Evolutionary conservation across 2,797 vertebrate genomes (phyloP).

Genomic region (Enteromius fasciolatus): DNA sequence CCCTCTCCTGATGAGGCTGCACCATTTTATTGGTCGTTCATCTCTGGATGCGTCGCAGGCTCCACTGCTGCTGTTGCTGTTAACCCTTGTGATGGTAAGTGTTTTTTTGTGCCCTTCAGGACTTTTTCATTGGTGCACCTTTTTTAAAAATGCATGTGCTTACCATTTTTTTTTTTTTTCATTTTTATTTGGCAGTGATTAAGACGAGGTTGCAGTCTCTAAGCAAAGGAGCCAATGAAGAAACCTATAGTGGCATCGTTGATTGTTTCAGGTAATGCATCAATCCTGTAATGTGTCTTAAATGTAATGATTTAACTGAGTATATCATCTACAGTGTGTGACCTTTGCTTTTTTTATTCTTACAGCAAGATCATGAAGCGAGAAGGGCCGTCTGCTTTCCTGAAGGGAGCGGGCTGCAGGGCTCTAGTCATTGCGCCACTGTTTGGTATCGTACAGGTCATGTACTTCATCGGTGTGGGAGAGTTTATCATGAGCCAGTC

Average conservation of each 20-base stretch:
- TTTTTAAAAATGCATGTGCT: not conserved
- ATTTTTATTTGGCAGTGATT: conserved; percentile 72
- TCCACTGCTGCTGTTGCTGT: conserved; percentile 82
- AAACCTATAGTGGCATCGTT: conserved; percentile 79
- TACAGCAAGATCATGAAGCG: conserved; percentile 81
- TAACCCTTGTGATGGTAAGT: conserved; percentile 84
- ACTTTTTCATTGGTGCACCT: not conserved
- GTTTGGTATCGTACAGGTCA: conserved; percentile 86
- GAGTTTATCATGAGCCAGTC: conserved; percentile 81
- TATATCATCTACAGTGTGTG: not conserved
- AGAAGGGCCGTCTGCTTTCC: conserved; percentile 82
- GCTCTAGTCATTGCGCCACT: conserved; percentile 86
- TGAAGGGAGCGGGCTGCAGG: conserved; percentile 83
- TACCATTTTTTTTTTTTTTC: not conserved
- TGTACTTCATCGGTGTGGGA: conserved; percentile 84
- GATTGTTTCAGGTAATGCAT: conserved; percentile 77
- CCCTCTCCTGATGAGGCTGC: conserved; percentile 66
- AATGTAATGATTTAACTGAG: not conserved
- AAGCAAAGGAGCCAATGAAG: conserved; percentile 81
- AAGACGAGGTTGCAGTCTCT: conserved; percentile 85
- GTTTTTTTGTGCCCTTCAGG: not conserved
- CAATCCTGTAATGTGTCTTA: not conserved
- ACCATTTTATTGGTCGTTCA: conserved; percentile 83
- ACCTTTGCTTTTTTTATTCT: conserved; percentile 9
- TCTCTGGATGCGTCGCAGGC: conserved; percentile 81